Evolutionary conservation across 2,113 vertebrate species (phyloP).

Genomic region (Corythornis cristatus): DNA sequence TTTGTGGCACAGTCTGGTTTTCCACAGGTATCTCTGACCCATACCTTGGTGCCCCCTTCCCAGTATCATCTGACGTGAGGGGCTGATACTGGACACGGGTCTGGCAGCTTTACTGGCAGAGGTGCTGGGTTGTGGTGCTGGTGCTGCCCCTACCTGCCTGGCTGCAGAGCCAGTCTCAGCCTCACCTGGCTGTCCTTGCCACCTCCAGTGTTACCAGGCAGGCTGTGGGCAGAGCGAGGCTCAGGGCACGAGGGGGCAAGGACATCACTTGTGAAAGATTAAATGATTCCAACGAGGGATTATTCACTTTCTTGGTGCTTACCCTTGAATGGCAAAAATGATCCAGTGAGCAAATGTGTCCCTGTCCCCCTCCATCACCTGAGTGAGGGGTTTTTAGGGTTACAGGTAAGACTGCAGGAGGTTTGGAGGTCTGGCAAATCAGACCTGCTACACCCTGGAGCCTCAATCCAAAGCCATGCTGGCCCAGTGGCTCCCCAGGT

Average conservation of each 20-base stretch:
- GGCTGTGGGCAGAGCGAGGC: accelerated
- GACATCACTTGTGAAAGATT: neutral
- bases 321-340: neutral
- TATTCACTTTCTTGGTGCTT: neutral
- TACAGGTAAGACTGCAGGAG: neutral
- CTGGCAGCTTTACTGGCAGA: neutral
- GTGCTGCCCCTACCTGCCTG: neutral
- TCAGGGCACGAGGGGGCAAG: neutral
- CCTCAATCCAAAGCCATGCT: neutral
- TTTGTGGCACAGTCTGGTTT: neutral
- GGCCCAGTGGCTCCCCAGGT: neutral
- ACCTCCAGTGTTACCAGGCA: neutral
- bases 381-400: neutral
- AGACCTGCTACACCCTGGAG: neutral
- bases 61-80: accelerated
- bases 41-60: neutral
- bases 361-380: neutral
- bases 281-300: neutral
- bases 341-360: neutral
- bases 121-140: neutral
- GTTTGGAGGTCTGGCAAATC: neutral
- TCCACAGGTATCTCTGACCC: neutral
- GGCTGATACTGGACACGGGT: neutral
- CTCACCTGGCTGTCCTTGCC: neutral
- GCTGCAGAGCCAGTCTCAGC: neutral